Evolutionary conservation across 2,888 invertebrate species (phyloP), one percentile per base, ranked within the genome.

Genomic region (Loripinus fragilis): DNA sequence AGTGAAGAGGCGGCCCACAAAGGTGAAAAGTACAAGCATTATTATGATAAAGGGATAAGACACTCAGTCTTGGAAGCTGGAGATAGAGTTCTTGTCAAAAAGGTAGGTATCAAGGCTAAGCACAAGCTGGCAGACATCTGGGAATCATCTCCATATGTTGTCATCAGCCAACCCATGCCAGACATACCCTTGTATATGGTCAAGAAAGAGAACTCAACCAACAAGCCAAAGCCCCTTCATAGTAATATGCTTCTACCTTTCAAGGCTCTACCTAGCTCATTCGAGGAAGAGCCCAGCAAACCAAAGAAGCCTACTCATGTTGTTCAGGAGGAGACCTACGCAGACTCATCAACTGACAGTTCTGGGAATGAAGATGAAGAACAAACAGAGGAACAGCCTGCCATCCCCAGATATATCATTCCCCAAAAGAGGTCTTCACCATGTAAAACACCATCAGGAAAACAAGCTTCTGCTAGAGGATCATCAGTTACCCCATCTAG

Each of bases 41-140:
- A 55, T 28, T 55, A 55, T 28, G 55, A 55, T 15, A 23, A 55
- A 23, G 55, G 55, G 8, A 28, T 55, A 28, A 23, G 55, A 23
- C 3, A 55, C 28, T 55, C 55, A 28, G 55, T 55, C 7, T 55
- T 55, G 15, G 55, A 55, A 15, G 25, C 55, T 55, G 55, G 55
- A 28, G 55, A 55, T 28, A 23, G 55, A 55, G 55, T 55, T 2
- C 55, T 55, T 8, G 55, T 55, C 7, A 55, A 55, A 15, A 55
- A 55, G 15, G 55, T 55, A 8, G 55, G 55, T 8, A 8, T 55
- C 55, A 55, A 55, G 55, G 55, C 25, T 3, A 55, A 55, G 15
- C 55, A 55, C 55, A 55, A 55, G 55, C 55, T 55, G 15, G 55
- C 55, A 25, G 55, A 55, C 55, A 55, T 55, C 28, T 55, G 55